These are phyloP conservation scores for Mantis religiosa DNA, from an alignment of 2,888 invertebrate genomes.

Conservation along the genomic window DNA sequence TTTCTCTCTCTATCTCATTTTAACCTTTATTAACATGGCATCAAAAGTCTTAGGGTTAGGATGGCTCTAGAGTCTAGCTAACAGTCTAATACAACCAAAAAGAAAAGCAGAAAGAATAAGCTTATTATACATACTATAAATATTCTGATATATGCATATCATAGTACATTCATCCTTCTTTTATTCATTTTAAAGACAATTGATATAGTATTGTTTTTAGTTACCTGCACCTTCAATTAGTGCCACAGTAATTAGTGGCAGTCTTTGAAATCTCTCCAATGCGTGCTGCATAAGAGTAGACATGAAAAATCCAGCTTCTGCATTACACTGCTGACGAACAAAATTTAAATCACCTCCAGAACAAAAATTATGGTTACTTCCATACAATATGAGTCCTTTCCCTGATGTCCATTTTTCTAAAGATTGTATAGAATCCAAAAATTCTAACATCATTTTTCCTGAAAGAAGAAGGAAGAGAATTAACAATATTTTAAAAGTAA, in stretches of 20 bases:
- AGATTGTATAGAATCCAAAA: conserved; percentile 43
- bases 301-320: conserved; percentile 44
- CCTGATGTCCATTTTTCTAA: conserved; percentile 46
- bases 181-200: too few relatives aligned
- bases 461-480: neutral
- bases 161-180: too few relatives aligned
- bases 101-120: too few relatives aligned
- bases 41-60: too few relatives aligned
- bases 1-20: too few relatives aligned
- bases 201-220: neutral
- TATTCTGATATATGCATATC: too few relatives aligned
- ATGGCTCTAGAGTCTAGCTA: too few relatives aligned
- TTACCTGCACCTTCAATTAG: conserved; percentile 44
- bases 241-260: conserved; percentile 50
- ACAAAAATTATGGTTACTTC: conserved; percentile 48
- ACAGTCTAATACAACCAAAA: too few relatives aligned
- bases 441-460: conserved; percentile 53
- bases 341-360: conserved; percentile 51
- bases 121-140: too few relatives aligned
- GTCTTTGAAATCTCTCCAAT: conserved; percentile 41
- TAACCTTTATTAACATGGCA: too few relatives aligned
- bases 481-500: too few relatives aligned
- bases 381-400: conserved; percentile 47
- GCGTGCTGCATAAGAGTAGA: conserved; percentile 46
- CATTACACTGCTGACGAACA: conserved; percentile 39